Conservation (phyloP, 2,888 invertebrate species). For the Scaptomyza reducta region DNA sequence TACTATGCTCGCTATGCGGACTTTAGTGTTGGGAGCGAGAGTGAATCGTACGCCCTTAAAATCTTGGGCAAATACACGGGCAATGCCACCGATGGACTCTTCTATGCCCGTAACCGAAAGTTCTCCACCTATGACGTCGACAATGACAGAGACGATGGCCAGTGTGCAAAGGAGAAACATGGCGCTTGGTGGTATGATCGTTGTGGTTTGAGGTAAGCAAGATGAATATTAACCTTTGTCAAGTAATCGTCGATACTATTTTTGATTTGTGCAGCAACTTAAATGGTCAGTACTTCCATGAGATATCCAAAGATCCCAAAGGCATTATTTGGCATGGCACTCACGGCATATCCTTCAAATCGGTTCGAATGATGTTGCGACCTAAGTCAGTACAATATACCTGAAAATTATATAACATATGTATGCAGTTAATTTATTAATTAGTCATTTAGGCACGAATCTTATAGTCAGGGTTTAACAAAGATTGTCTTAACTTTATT, state of each 20-base stretch:
- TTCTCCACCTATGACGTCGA: conserved; percentile 1
- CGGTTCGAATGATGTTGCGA: not conserved
- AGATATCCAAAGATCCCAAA: not conserved
- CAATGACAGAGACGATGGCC: not conserved
- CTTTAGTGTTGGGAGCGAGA: not conserved
- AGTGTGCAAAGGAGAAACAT: not conserved
- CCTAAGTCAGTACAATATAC: not conserved
- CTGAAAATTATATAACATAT: too few species aligned
- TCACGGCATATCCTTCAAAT: not conserved
- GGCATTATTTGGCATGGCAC: not conserved
- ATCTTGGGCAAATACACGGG: not conserved
- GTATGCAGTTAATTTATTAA: too few species aligned
- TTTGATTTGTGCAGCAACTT: not conserved
- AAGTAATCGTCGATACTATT: not conserved
- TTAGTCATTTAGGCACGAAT: too few species aligned
- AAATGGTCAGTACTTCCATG: not conserved
- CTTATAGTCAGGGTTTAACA: too few species aligned
- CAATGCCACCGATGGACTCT: not conserved
- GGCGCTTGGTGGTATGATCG: conserved; percentile 1
- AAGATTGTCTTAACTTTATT: too few species aligned
- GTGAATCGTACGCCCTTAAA: not conserved
- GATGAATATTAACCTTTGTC: not conserved
- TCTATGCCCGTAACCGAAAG: not conserved
- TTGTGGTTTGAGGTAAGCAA: not conserved
- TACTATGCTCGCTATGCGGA: not conserved